Evolutionary conservation across 2,113 vertebrate species (phyloP), one percentile per base, ranked within the genome.

Genomic region (Etia nguti): DNA sequence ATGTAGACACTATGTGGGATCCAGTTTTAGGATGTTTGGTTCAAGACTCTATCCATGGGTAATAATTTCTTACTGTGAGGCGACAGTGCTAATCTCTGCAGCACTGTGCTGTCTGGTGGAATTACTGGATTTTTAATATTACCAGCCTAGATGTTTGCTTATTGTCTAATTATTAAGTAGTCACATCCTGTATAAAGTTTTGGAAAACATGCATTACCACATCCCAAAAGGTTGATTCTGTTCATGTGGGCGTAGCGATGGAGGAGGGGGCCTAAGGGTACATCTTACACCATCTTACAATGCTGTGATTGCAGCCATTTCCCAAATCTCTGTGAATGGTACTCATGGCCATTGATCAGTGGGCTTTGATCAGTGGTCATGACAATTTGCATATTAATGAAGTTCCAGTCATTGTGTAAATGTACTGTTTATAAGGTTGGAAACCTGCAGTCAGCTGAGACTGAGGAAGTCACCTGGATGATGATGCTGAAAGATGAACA

Each of bases 201-300:
- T 24, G 0, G 36, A 68, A 68, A 68, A 68, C 36, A 6, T 68
- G 18, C 31, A 3, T n/a, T 11, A 41, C 62, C 60, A 68, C 62
- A 38, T 60, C 59, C 59, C 1, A 20, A 60, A 34, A 34, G 16
- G 57, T 60, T 0, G 57, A 6, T 2, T 62, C 59, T 62, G 59
- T 36, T 62, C 10, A 62, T 9, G 6, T 16, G 55, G 55, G 26
- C 0, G 8, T 2, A 62, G 31, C 0, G 3, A 62, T 11, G 59
- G 16, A 34, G 59, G 29, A 4, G 10, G 59, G 0, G 18, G 59
- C 59, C 59, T 0, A 31, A 60, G 57, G 29, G 0, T n/a, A 10
- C 59, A 20, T 34, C 29, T 62, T 16, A 4, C 29, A 62, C 16
- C 59, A n/a, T 6, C 59, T 36, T n/a, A 62, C 59, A 0, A 1